Percentiles rank a stretch among this genome's conserved stretches.
phyloP scores from a whole-genome alignment of 2,888 invertebrate species.

The Idaea biselata region DNA sequence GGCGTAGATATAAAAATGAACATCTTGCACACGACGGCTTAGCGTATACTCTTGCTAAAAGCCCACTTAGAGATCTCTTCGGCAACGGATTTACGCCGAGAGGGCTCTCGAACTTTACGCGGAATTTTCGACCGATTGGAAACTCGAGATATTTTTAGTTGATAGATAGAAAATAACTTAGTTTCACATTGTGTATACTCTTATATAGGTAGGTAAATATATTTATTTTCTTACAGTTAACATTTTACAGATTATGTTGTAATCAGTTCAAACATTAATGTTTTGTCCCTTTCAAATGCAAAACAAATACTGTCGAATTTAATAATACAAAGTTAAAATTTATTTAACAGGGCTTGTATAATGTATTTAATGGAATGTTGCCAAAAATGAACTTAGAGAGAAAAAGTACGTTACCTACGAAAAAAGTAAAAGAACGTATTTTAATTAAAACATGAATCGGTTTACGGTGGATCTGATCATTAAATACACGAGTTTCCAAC shows the following conservation, averaged over 20 bases:
- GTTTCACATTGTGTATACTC: not conserved
- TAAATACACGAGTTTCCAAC: conserved; percentile 38
- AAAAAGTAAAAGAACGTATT: conserved; percentile 7
- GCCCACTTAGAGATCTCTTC: conserved; percentile 78
- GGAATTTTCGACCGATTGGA: conserved; percentile 62
- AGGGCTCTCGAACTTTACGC: conserved; percentile 66
- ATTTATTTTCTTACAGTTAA: no score
- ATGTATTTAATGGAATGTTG: no score
- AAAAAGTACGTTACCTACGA: not conserved
- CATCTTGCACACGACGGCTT: conserved; percentile 74
- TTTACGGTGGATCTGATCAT: conserved; percentile 14
- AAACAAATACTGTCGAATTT: not conserved
- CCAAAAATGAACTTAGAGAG: conserved; percentile 22
- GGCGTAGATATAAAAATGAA: conserved; percentile 68
- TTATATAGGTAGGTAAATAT: no score
- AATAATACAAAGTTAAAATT: not conserved
- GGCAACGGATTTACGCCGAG: conserved; percentile 69
- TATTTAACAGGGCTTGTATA: no score
- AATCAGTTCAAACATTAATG: no score
- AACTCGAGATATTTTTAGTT: conserved; percentile 52
- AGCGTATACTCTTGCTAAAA: conserved; percentile 74
- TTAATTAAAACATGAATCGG: conserved; percentile 46
- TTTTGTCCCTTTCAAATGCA: not conserved
- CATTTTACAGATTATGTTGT: no score
- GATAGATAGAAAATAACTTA: conserved; percentile 40